Conservation (phyloP, 2,113 vertebrate species). For the Ailurus styani region DNA sequence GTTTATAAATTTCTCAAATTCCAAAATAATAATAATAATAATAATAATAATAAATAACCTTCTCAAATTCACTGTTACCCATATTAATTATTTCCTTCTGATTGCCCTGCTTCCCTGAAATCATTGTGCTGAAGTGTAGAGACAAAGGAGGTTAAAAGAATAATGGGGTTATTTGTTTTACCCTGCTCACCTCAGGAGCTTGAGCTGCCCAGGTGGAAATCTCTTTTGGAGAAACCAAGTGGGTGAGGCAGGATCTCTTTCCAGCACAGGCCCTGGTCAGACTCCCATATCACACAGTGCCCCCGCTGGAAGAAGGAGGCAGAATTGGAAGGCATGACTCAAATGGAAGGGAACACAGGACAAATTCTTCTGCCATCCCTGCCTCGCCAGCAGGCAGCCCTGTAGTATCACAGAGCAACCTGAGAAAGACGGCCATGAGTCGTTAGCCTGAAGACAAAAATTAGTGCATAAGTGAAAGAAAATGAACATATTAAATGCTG, state of each 20-base stretch:
- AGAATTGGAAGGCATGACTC: neutral
- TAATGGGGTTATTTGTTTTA: neutral
- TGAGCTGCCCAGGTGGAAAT: neutral
- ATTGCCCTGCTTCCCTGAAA: neutral
- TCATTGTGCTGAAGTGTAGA: neutral
- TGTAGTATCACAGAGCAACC: neutral
- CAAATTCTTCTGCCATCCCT: neutral
- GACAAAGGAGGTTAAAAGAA: neutral
- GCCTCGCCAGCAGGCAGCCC: neutral
- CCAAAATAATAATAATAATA: neutral
- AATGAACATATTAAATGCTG: neutral
- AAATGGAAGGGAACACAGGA: neutral
- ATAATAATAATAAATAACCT: neutral
- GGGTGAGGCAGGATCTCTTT: neutral
- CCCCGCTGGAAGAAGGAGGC: neutral
- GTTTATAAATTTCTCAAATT: slow-evolving; percentile 17
- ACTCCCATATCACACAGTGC: neutral
- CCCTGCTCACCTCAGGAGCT: neutral
- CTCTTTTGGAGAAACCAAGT: neutral
- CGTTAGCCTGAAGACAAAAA: neutral
- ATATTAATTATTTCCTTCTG: neutral
- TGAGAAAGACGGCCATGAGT: neutral
- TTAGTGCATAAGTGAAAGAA: neutral
- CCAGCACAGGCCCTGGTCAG: neutral
- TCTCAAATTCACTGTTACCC: neutral